Percentiles rank a stretch among this genome's conserved stretches.
phyloP scores from a whole-genome alignment of 2,888 invertebrate genomes.

The Sepioteuthis lessoniana region DNA sequence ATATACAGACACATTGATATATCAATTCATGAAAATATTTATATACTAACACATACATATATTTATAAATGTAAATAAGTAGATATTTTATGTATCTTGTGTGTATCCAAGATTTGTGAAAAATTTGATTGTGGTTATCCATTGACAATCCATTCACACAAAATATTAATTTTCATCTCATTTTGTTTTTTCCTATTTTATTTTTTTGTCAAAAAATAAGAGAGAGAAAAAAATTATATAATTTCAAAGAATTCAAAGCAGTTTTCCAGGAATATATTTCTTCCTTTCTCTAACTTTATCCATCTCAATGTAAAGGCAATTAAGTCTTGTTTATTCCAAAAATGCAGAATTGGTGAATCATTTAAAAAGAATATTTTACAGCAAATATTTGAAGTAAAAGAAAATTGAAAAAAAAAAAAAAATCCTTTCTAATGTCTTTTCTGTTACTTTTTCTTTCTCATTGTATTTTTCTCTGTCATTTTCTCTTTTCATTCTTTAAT shows the following conservation, averaged over 20 bases:
- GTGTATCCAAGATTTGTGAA: neutral
- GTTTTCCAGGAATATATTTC: neutral
- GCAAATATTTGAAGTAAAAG: neutral
- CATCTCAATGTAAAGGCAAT: slow-evolving; percentile 4
- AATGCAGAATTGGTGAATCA: neutral
- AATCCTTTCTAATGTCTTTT: neutral
- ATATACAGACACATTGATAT: neutral
- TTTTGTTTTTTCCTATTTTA: neutral
- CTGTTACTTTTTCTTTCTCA: neutral
- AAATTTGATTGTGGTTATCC: slow-evolving; percentile 33
- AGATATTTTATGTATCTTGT: neutral
- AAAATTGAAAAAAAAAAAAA: neutral
- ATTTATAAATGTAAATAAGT: neutral
- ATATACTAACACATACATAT: slow-evolving; percentile 5
- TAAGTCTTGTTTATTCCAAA: neutral
- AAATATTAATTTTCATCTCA: neutral
- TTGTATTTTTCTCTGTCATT: neutral
- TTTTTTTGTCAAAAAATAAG: neutral
- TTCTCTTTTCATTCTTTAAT: neutral
- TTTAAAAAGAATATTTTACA: neutral
- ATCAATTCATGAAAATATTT: neutral
- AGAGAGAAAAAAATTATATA: neutral
- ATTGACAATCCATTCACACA: neutral
- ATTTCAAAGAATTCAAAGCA: slow-evolving; percentile 3
- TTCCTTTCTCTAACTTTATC: slow-evolving; percentile 33